Conservation (phyloP, 1,140 invertebrate genomes). For the Drosophila kanapiae region DNA sequence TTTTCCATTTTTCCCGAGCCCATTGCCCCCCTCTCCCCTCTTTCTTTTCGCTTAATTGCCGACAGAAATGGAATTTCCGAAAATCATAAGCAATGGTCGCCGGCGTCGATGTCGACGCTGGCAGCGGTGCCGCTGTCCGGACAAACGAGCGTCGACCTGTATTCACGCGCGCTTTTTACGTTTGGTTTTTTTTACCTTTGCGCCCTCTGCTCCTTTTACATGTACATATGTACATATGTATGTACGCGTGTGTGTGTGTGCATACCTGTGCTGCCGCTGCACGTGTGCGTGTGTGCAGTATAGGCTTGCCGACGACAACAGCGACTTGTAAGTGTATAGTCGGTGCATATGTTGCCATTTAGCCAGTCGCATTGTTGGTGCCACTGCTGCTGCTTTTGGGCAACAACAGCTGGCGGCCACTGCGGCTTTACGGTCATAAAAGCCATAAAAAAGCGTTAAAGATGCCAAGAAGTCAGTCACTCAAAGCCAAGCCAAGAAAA, state of each 20-base stretch:
- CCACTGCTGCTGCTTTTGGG: conserved; percentile 58
- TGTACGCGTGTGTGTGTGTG: conserved; percentile 17
- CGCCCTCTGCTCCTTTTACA: conserved; percentile 2
- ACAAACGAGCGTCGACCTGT: conserved; percentile 76
- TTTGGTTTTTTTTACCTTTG: conserved; percentile 45
- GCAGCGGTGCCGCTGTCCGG: conserved; percentile 13
- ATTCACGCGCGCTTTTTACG: conserved; percentile 81
- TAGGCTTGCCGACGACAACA: conserved; percentile 8
- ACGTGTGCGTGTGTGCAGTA: conserved; percentile 4
- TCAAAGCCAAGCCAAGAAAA: neutral
- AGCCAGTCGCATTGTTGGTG: conserved; percentile 20
- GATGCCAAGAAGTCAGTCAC: conserved; percentile 58
- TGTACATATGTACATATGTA: conserved; percentile 9
- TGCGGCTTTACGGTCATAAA: conserved; percentile 76
- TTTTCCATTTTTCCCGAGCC: conserved; percentile 18
- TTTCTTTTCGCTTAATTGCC: conserved; percentile 5
- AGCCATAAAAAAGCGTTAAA: conserved; percentile 79
- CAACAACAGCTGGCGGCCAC: conserved; percentile 73
- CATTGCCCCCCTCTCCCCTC: neutral
- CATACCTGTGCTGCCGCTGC: conserved; percentile 40
- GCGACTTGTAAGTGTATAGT: conserved; percentile 9
- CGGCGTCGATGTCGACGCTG: conserved; percentile 40
- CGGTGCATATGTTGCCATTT: conserved; percentile 75
- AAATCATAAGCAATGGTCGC: conserved; percentile 68
- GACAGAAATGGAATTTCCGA: conserved; percentile 76